Evolutionary conservation across 1,140 invertebrate species (phyloP).

Genomic region (Pantala flavescens): DNA sequence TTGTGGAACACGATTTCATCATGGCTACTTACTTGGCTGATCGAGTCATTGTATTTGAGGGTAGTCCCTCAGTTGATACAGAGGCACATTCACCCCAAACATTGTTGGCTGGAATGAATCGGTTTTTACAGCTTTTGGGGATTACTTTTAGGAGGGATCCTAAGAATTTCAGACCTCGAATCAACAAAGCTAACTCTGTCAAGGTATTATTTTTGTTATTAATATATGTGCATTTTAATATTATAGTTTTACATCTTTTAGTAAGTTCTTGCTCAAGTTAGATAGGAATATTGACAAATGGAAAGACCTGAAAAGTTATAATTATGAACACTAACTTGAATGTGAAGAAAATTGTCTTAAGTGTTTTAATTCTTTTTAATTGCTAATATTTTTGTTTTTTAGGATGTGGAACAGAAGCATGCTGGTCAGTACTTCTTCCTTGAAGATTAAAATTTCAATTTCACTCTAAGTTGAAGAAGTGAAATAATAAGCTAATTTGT

Average conservation of each 20-base stretch:
- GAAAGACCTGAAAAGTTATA: no score
- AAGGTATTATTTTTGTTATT: constrained; percentile 55
- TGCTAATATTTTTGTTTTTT: constrained; percentile 28
- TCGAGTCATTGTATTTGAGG: constrained; percentile 97
- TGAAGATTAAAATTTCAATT: constrained; percentile 60
- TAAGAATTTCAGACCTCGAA: constrained; percentile 95
- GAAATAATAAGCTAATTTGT: no score
- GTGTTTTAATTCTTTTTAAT: no score
- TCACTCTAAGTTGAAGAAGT: no score
- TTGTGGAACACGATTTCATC: constrained; percentile 99
- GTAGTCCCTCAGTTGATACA: constrained; percentile 77
- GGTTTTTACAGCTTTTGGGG: constrained; percentile 89
- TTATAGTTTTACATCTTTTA: no score
- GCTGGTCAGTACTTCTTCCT: constrained; percentile 98
- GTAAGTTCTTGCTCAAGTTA: no score
- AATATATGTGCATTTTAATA: no score
- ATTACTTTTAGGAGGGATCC: constrained; percentile 98
- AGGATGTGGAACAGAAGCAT: constrained; percentile 94
- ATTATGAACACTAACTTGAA: no score
- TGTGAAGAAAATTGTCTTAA: no score
- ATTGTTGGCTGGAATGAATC: constrained; percentile 94
- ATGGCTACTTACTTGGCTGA: constrained; percentile 99
- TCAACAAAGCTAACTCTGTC: constrained; percentile 94
- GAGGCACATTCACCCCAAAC: constrained; percentile 87
- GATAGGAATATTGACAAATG: no score